Evolutionary conservation across 2,888 invertebrate genomes (phyloP).

Genomic region (Folsomia candida): DNA sequence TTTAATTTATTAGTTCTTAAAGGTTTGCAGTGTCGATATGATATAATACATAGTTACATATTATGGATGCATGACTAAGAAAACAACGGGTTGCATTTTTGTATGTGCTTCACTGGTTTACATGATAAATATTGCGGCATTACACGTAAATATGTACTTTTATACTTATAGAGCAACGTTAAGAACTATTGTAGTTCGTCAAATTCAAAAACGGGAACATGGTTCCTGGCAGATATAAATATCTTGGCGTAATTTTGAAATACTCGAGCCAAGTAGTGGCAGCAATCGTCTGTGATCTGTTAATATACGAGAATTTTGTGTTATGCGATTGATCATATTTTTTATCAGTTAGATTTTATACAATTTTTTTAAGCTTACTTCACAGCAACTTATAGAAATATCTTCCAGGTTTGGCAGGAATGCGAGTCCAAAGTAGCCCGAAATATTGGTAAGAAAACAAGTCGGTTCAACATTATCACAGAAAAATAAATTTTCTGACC

Average conservation of each 20-base stretch:
- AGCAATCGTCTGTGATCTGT: slow-evolving; percentile 8
- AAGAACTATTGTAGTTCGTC: background rate
- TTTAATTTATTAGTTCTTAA: too few relatives aligned
- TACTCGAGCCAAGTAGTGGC: background rate
- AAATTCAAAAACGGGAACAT: background rate
- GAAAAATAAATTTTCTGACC: slow-evolving; percentile 19
- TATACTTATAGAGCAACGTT: too few relatives aligned
- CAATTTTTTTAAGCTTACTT: slow-evolving; percentile 22
- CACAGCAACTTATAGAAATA: slow-evolving; percentile 25
- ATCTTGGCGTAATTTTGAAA: slow-evolving; percentile 8
- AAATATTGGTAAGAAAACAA: slow-evolving; percentile 33
- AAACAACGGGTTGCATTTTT: too few relatives aligned
- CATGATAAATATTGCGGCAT: too few relatives aligned
- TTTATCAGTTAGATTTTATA: background rate
- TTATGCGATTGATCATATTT: background rate
- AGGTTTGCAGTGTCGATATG: too few relatives aligned
- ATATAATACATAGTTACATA: too few relatives aligned
- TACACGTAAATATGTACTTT: too few relatives aligned
- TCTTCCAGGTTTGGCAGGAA: slow-evolving; percentile 27
- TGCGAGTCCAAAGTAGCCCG: slow-evolving; percentile 35
- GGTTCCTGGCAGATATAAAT: background rate
- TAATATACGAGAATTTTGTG: too few relatives aligned
- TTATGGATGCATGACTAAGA: too few relatives aligned
- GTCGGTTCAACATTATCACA: slow-evolving; percentile 27
- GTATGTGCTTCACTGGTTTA: too few relatives aligned